Evolutionary conservation across 2,113 vertebrate genomes (phyloP), one percentile per base, ranked within the genome.

Genomic region (Camelus bactrianus): DNA sequence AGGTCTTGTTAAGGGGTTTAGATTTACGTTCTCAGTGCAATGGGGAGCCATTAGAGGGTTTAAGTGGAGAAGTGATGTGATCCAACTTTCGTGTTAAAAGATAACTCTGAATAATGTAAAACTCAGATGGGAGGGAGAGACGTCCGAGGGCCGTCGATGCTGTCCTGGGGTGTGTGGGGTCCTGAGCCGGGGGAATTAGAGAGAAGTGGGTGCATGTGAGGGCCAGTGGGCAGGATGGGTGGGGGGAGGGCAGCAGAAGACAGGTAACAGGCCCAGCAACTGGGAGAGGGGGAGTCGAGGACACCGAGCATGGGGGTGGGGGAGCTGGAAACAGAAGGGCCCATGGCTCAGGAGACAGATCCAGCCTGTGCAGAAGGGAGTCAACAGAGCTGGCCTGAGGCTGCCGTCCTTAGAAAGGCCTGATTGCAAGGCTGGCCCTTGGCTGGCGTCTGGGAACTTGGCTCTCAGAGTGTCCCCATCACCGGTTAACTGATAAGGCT

Each of bases 11-110:
- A 75, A 83, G 42, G 75, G 32, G 30, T 70, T 77, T 64, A 65
- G 46, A 24, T 69, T 93, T 82, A 56, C 32, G 50, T 76, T 81
- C 67, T 89, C 46, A 65, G 64, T 64, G 32, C n/a, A 28, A 42
- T 42, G 11, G n/a, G 81, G 62, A 75, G 58, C 65, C 50, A 69
- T 76, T 35, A 19, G 56, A 83, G 24, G 54, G 30, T 89, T 81
- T 94, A 76, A 73, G 38, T 50, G 32, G 38, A 77, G 69, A 83
- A 52, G 38, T 42, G 67, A 94, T 92, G 89, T 67, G 72, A 22
- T 12, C 35, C 35, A 24, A 28, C 84, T 62, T 96, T 80, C 24
- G n/a, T 14, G 46, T 83, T 94, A 48, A 72, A 72, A 93, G 54
- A 69, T 72, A 69, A 12, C 69, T 75, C 50, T 42, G 58, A 88